phyloP scores from a whole-genome alignment of 1,140 invertebrate species.

The Heliconius congener region DNA sequence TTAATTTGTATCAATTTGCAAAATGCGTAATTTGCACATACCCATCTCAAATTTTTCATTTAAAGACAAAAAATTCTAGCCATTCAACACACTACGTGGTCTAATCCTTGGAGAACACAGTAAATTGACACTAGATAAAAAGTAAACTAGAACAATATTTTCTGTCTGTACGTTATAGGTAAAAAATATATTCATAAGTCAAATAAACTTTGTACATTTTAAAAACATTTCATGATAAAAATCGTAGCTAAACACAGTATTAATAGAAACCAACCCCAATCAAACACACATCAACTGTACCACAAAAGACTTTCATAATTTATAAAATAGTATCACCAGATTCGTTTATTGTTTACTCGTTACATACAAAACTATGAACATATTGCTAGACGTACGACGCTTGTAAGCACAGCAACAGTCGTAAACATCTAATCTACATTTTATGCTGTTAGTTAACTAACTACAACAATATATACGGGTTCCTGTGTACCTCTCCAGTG shows the following conservation, averaged over 20 bases:
- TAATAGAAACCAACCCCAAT: background rate
- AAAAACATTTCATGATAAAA: no score
- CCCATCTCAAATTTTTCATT: no score
- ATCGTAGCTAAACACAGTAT: background rate
- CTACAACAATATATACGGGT: background rate
- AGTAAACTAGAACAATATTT: no score
- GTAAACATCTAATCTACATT: constrained; percentile 14
- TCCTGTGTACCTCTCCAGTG: background rate
- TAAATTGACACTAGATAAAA: no score
- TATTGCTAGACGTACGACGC: background rate
- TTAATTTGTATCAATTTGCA: no score
- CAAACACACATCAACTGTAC: background rate
- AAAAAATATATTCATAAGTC: no score
- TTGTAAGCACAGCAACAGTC: background rate
- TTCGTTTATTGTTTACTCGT: background rate
- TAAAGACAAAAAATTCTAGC: no score
- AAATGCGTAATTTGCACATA: no score
- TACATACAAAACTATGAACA: background rate
- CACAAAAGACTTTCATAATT: background rate
- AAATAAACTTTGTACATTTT: no score
- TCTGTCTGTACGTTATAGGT: background rate
- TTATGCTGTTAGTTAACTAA: constrained; percentile 10
- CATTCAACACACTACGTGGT: background rate
- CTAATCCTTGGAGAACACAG: background rate
- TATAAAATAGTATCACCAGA: background rate